Percentiles rank a stretch among this genome's conserved stretches.
phyloP scores from a whole-genome alignment of 2,888 invertebrate species.

The Trissolcus brochymenae region DNA sequence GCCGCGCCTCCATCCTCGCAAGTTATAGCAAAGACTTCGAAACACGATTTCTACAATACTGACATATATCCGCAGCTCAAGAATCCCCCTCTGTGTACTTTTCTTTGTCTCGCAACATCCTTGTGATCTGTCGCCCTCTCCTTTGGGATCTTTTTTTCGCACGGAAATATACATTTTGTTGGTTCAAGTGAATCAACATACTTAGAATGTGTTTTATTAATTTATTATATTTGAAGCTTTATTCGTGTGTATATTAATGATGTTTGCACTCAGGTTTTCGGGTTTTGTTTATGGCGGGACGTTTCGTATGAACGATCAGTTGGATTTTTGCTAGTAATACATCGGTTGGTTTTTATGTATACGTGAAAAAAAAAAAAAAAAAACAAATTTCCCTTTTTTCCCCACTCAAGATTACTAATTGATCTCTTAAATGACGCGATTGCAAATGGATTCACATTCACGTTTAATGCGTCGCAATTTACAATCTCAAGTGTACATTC shows the following conservation, averaged over 20 bases:
- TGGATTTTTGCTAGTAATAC: background rate
- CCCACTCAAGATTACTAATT: constrained; percentile 19
- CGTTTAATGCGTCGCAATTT: constrained; percentile 17
- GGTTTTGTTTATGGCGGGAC: constrained; percentile 13
- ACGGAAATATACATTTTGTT: constrained; percentile 31
- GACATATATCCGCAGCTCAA: constrained; percentile 28
- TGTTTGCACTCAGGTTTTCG: constrained; percentile 25
- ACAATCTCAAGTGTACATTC: constrained; percentile 1
- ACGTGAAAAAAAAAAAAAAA: background rate
- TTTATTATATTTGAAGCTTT: constrained; percentile 35
- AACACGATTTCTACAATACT: constrained; percentile 45
- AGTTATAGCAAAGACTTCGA: constrained; percentile 18
- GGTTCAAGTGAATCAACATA: constrained; percentile 38
- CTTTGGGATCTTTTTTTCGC: constrained; percentile 13
- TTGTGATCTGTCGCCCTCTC: constrained; percentile 6
- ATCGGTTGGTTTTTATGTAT: constrained; percentile 9
- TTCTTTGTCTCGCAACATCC: constrained; percentile 45
- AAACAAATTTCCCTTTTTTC: background rate
- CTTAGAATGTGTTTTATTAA: constrained; percentile 44
- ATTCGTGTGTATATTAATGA: constrained; percentile 16
- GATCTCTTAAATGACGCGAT: constrained; percentile 30
- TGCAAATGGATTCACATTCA: constrained; percentile 5
- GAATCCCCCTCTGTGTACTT: constrained; percentile 38
- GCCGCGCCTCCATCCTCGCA: constrained; percentile 53
- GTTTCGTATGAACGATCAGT: constrained; percentile 5